These are phyloP conservation scores for Glomeris marginata DNA, from an alignment of 2,888 invertebrate genomes.

Conservation along the genomic window DNA sequence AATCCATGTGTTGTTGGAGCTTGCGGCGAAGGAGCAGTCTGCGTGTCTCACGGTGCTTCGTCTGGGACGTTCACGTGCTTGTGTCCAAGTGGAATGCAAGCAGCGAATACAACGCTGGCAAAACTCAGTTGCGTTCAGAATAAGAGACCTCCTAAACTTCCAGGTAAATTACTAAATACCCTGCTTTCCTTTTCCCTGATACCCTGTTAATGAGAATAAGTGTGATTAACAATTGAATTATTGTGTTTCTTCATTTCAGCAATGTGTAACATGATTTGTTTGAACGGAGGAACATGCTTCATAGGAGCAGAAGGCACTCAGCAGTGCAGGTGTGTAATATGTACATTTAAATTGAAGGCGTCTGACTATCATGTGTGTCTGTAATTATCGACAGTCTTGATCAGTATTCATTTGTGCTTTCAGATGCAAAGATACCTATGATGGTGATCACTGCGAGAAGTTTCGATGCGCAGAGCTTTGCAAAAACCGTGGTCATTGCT, in stretches of 20 bases:
- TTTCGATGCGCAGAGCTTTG: constrained; percentile 54
- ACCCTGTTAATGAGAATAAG: neutral
- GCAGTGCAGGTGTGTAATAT: constrained; percentile 37
- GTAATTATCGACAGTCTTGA: neutral
- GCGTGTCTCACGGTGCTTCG: constrained; percentile 23
- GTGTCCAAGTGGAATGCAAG: constrained; percentile 19
- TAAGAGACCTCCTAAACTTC: constrained; percentile 12
- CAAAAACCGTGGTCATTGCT: constrained; percentile 39
- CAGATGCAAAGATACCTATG: constrained; percentile 44
- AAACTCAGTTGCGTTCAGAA: constrained; percentile 15
- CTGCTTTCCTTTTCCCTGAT: neutral
- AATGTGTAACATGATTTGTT: constrained; percentile 23
- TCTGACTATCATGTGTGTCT: neutral
- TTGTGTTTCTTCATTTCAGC: constrained; percentile 6
- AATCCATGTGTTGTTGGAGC: constrained; percentile 33
- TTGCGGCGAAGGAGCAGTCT: constrained; percentile 48
- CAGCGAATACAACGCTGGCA: constrained; percentile 2
- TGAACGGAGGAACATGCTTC: constrained; percentile 44
- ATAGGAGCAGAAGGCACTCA: constrained; percentile 35
- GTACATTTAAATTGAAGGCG: constrained; percentile 4
- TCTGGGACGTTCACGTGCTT: constrained; percentile 14
- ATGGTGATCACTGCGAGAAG: constrained; percentile 49
- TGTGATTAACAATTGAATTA: neutral
- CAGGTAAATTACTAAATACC: neutral
- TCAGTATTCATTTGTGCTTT: neutral